These are phyloP conservation scores for Batillaria attramentaria DNA, from an alignment of 1,140 invertebrate species.

Conservation along the genomic window DNA sequence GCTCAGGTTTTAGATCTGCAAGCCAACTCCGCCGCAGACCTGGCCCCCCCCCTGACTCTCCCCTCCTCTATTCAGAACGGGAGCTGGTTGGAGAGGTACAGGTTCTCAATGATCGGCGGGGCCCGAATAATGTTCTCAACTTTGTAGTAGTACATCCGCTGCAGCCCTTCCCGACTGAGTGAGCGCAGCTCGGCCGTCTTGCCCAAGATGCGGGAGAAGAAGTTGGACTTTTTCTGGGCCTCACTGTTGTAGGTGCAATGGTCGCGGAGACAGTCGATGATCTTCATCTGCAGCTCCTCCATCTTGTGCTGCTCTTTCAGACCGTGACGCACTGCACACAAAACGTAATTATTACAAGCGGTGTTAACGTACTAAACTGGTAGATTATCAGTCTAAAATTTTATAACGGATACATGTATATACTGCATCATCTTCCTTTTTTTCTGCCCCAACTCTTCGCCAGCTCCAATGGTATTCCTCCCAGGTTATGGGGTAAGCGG, in stretches of 20 bases:
- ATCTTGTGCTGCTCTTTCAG: slow-evolving; percentile 92
- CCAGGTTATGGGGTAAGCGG: neutral
- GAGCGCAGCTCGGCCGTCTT: slow-evolving; percentile 93
- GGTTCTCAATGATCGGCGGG: slow-evolving; percentile 92
- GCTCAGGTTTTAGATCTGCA: neutral
- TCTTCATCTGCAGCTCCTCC: slow-evolving; percentile 95
- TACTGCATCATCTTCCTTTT: no score
- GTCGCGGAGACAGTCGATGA: slow-evolving; percentile 92
- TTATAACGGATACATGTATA: no score
- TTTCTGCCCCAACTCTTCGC: no score
- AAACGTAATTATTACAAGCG: slow-evolving; percentile 43
- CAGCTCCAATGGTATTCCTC: no score
- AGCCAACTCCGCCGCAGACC: neutral
- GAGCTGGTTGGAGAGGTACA: slow-evolving; percentile 90
- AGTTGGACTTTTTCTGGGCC: slow-evolving; percentile 89
- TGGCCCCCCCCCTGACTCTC: neutral
- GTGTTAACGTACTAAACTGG: no score
- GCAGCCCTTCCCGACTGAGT: slow-evolving; percentile 91
- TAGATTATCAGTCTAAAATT: no score
- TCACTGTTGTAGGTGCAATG: slow-evolving; percentile 95
- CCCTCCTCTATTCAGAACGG: slow-evolving; percentile 83
- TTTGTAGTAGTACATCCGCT: slow-evolving; percentile 90
- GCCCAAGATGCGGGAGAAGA: slow-evolving; percentile 91
- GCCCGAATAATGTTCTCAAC: slow-evolving; percentile 92
- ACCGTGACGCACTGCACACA: slow-evolving; percentile 88